phyloP scores from a whole-genome alignment of 2,113 vertebrate species.

The Cricetomys ansorgei region DNA sequence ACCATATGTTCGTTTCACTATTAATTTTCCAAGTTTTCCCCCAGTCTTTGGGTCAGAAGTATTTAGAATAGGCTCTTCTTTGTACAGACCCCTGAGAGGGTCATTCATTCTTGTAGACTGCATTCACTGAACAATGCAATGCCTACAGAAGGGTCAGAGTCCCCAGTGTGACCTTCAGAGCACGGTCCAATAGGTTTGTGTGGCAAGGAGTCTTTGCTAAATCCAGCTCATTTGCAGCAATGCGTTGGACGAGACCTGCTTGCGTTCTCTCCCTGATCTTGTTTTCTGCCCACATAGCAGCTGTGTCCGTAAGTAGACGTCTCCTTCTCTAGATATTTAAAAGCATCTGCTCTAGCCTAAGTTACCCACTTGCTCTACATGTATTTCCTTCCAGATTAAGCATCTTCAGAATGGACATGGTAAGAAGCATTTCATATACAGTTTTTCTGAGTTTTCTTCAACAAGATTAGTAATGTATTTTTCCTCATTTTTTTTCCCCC shows the following conservation, averaged over 20 bases:
- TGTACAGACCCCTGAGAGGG: background rate
- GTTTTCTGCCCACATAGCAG: slow-evolving; percentile 41
- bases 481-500: slow-evolving; percentile 48
- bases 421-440: slow-evolving; percentile 73
- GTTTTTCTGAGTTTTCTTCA: slow-evolving; percentile 13
- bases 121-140: background rate
- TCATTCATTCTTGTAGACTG: background rate
- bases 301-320: slow-evolving; percentile 71
- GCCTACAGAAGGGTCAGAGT: slow-evolving; percentile 61
- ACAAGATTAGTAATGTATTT: background rate
- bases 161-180: slow-evolving; percentile 10
- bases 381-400: slow-evolving; percentile 81
- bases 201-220: slow-evolving; percentile 17
- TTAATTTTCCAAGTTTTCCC: background rate
- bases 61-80: slow-evolving; percentile 54
- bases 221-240: slow-evolving; percentile 57
- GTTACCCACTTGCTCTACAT: slow-evolving; percentile 46
- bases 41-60: background rate
- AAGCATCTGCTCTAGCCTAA: background rate
- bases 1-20: background rate
- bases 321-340: background rate
- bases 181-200: slow-evolving; percentile 64
- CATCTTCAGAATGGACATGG: slow-evolving; percentile 59
- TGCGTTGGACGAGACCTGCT: slow-evolving; percentile 28
- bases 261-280: slow-evolving; percentile 35